Evolutionary conservation across 2,797 vertebrate genomes (phyloP).

Genomic region (Melanotaenia pygmaea): DNA sequence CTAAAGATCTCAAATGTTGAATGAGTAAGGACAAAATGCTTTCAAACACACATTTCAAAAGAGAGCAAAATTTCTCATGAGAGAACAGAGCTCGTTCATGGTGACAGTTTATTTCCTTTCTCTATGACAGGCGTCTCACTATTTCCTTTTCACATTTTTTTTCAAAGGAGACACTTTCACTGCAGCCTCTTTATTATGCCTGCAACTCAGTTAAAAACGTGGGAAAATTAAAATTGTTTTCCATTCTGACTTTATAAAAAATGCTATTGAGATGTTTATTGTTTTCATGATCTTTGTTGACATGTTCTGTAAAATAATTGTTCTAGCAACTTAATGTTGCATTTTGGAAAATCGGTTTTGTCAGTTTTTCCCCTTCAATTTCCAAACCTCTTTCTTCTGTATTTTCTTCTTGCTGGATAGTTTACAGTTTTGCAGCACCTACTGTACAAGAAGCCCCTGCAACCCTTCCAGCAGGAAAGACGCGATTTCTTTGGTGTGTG

Average conservation of each 20-base stretch:
- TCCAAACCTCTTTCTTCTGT: too few relatives aligned
- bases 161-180: not conserved
- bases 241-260: too few relatives aligned
- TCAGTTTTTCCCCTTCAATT: too few relatives aligned
- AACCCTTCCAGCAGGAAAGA: too few relatives aligned
- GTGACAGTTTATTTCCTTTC: not conserved
- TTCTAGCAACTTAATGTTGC: too few relatives aligned
- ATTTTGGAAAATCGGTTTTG: too few relatives aligned
- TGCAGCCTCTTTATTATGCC: not conserved
- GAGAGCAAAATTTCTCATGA: not conserved
- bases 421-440: too few relatives aligned
- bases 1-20: not conserved
- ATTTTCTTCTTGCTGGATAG: too few relatives aligned
- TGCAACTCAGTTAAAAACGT: not conserved
- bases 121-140: not conserved
- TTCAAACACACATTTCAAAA: not conserved
- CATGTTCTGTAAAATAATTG: not conserved
- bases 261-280: too few relatives aligned
- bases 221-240: not conserved
- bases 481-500: slow-evolving; percentile 6
- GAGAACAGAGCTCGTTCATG: not conserved
- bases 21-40: not conserved
- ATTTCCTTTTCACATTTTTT: not conserved
- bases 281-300: too few relatives aligned
- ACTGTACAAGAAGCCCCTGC: too few relatives aligned